These are phyloP conservation scores for Synanthedon vespiformis DNA, from an alignment of 2,888 invertebrate genomes.

Conservation along the genomic window DNA sequence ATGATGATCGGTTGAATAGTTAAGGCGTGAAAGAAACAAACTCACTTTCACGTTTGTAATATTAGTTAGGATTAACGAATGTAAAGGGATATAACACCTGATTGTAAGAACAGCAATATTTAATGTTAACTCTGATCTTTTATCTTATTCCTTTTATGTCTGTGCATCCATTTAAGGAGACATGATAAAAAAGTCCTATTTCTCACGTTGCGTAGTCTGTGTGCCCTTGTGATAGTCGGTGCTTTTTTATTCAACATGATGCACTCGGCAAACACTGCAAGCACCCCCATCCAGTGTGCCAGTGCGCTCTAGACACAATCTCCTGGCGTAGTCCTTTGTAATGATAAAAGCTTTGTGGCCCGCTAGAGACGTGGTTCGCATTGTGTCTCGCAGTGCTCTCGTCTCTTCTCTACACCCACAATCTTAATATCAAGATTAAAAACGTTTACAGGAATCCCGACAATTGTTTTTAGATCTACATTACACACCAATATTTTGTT, in stretches of 20 bases:
- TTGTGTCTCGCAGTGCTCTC: slow-evolving; percentile 13
- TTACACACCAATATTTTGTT: too few species aligned
- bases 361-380: slow-evolving; percentile 18
- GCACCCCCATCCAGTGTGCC: not conserved
- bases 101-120: too few species aligned
- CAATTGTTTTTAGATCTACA: not conserved
- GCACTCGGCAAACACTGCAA: not conserved
- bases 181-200: too few species aligned
- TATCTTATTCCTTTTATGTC: too few species aligned
- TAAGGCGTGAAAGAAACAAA: too few species aligned
- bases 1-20: too few species aligned
- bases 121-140: too few species aligned
- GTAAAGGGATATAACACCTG: too few species aligned
- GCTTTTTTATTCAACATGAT: not conserved
- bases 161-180: too few species aligned
- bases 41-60: too few species aligned
- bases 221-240: not conserved
- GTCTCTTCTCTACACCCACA: not conserved
- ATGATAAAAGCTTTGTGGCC: slow-evolving; percentile 26
- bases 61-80: too few species aligned
- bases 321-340: slow-evolving; percentile 21
- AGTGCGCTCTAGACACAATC: not conserved
- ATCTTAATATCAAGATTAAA: not conserved
- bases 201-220: too few species aligned
- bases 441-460: not conserved